Base-by-base conservation (phyloP, 2,888 invertebrate genomes). In the Chrysolina haemoptera region DNA sequence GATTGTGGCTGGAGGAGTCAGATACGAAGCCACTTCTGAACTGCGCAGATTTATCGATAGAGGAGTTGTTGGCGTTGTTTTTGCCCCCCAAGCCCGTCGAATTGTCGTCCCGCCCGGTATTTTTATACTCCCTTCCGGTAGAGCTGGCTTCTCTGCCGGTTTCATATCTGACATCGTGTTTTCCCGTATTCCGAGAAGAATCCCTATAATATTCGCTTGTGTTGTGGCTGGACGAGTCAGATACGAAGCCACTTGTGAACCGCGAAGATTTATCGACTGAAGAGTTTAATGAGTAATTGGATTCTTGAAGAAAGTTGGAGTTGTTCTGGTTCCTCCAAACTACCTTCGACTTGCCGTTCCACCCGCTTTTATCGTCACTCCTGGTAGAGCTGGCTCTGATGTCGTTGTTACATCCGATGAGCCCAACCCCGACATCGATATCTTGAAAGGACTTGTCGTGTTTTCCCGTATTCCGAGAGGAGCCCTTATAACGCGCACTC, bases 361-460 rank as follows among this genome's bases (percentile, higher is more conserved):
- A 78, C 11, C 75, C 76, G 11, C 62, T 50, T n/a, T 74, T 70
- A 14, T 53, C 70, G 41, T 82, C 82, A 46, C 79, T 76, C 82
- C 83, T 82, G 55, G 78, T 80, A 6, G 76, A 46, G 12, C 63
- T 68, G 46, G 75, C 70, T 27, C 81, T 80, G 11, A 79, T 77
- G 14, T 79, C 78, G 6, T 70, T 68, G 71, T 82, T 82, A 63
- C 75, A 78, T 71, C 82, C 84, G 20, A 83, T 81, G 55, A 84
- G 79, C 41, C 86, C 78, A 3, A 85, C 87, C 5, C 87, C 87
- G 0, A 83, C 84, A 3, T 87, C 87, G 0, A 83, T 84, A 3
- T 87, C 88, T 55, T 87, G 79, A 70, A 88, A 87, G 1, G 88
- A 87, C 27, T 87, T 76, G 0, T 87, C 87, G 8, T 76, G 75